Conservation (phyloP, 1,140 invertebrate genomes). For the Drosophila prosaltans region DNA sequence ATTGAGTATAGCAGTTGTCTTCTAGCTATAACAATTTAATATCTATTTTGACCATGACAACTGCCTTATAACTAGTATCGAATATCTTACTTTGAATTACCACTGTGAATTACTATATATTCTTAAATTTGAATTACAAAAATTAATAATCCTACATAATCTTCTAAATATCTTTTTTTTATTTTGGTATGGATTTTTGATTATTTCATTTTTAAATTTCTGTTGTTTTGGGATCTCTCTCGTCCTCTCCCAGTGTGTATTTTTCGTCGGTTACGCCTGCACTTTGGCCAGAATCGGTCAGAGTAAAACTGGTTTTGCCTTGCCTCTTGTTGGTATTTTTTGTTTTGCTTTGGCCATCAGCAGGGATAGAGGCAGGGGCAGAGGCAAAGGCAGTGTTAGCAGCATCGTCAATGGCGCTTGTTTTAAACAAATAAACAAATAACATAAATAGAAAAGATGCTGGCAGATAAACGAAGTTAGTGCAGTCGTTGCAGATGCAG, state of each 20-base stretch:
- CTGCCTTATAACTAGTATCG: too few relatives aligned
- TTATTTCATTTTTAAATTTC: slow-evolving; percentile 8
- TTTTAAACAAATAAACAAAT: slow-evolving; percentile 71
- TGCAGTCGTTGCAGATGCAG: slow-evolving; percentile 28
- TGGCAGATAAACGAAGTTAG: slow-evolving; percentile 17
- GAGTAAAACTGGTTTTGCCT: slow-evolving; percentile 3
- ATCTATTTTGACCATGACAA: too few relatives aligned
- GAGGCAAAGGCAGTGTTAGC: neutral
- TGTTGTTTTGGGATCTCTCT: neutral
- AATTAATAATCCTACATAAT: too few relatives aligned
- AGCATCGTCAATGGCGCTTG: slow-evolving; percentile 57
- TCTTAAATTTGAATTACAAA: too few relatives aligned
- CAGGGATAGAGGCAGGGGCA: slow-evolving; percentile 11
- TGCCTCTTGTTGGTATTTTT: slow-evolving; percentile 18
- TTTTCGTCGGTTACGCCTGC: neutral
- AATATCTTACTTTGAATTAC: too few relatives aligned
- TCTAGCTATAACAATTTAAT: too few relatives aligned
- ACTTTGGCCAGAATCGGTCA: neutral
- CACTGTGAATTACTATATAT: too few relatives aligned
- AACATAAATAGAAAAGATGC: slow-evolving; percentile 36
- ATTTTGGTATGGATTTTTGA: slow-evolving; percentile 1
- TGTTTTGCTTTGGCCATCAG: slow-evolving; percentile 54
- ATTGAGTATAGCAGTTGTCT: too few relatives aligned
- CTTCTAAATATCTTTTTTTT: neutral
- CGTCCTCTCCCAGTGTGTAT: neutral